Conservation (phyloP, 2,113 vertebrate species). For the Rhabdomys dilectus region DNA sequence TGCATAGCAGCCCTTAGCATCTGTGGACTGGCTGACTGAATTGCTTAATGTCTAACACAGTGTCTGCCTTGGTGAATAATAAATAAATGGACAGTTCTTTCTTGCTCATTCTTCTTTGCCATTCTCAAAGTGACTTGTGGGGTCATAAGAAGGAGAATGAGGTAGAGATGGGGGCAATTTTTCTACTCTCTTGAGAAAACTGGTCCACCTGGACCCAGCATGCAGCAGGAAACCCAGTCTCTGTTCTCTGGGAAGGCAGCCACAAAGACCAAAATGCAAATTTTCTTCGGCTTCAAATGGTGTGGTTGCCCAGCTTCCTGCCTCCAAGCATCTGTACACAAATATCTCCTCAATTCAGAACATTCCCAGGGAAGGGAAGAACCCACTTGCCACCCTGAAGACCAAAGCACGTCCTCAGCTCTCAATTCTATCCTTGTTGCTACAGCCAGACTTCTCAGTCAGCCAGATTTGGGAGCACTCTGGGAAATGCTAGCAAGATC, state of each 20-base stretch:
- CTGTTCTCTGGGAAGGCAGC: background rate
- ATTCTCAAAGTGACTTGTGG: background rate
- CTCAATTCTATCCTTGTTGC: background rate
- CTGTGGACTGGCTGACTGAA: background rate
- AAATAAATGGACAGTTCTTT: background rate
- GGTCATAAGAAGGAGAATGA: background rate
- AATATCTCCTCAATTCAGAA: conserved; percentile 10
- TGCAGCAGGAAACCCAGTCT: background rate
- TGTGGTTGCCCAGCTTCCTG: background rate
- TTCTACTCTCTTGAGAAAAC: background rate
- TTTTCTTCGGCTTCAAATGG: background rate
- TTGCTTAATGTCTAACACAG: background rate
- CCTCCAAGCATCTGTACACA: conserved; percentile 38
- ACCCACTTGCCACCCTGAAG: background rate
- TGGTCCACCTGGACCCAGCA: background rate
- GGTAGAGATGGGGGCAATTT: background rate
- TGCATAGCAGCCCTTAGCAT: background rate
- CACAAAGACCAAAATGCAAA: conserved; percentile 26
- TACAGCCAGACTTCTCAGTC: background rate
- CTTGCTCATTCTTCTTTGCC: background rate
- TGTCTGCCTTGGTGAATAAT: conserved; percentile 20
- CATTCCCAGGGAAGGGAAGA: background rate
- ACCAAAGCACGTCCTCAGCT: background rate
- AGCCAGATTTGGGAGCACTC: background rate
- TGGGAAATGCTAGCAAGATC: background rate